Evolutionary conservation across 2,888 invertebrate genomes (phyloP).

Genomic region (Acrobeloides nanus): DNA sequence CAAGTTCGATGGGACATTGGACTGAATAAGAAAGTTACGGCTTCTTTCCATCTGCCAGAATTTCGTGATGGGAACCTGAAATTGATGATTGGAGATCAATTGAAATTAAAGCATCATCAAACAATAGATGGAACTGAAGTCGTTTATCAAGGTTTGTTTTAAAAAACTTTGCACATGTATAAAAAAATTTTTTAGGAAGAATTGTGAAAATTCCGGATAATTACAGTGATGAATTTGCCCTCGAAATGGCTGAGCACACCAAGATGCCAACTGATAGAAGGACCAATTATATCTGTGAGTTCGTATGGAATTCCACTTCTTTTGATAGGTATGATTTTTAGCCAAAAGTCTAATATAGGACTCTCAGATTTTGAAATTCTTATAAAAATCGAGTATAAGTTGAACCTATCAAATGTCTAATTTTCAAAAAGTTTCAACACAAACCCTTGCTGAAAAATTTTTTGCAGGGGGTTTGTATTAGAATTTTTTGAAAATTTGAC

Average conservation of each 20-base stretch:
- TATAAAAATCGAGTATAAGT: no score
- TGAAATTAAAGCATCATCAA: constrained; percentile 69
- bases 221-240: constrained; percentile 93
- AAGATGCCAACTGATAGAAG: constrained; percentile 83
- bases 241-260: constrained; percentile 76
- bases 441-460: not conserved
- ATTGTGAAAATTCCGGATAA: no score
- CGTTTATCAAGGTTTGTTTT: constrained; percentile 1
- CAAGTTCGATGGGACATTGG: constrained; percentile 98
- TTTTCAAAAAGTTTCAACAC: no score
- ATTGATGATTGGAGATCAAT: constrained; percentile 95
- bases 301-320: constrained; percentile 47
- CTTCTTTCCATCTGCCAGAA: constrained; percentile 91
- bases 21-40: constrained; percentile 91
- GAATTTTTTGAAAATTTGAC: no score
- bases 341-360: no score
- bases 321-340: constrained; percentile 35
- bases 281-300: constrained; percentile 92
- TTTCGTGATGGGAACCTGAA: constrained; percentile 91
- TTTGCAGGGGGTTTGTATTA: no score
- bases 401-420: no score
- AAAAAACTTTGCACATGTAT: not conserved
- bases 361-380: no score
- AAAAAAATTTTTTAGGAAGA: not conserved
- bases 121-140: constrained; percentile 41